Evolutionary conservation across 2,888 invertebrate species (phyloP), one percentile per base, ranked within the genome.

Genomic region (Cheilosia vernalis): DNA sequence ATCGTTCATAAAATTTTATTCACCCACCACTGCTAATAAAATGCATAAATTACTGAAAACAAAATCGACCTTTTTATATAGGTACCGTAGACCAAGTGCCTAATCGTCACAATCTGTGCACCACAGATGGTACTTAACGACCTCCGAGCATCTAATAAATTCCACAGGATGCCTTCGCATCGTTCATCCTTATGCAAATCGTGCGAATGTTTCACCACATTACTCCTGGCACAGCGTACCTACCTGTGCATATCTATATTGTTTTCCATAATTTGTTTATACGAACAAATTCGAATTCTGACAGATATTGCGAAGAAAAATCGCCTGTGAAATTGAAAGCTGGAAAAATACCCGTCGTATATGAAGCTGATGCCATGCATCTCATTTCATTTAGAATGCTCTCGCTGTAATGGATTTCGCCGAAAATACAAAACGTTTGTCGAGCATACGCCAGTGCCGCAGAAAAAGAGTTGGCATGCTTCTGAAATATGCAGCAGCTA

Each of bases 261-360:
- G 74, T 67, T 73, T 63, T 33, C 40, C 67, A 47, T 66, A 74
- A 80, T 74, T 74, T 77, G 77, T 77, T 77, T 70, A 66, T 77
- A 55, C 5, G 51, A 19, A 21, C 30, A 55, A 60, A 82, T 82
- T 82, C 82, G 64, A 72, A 77, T 66, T 83, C 51, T 17, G 24
- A 55, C 70, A 60, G 60, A 78, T 76, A 76, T 70, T 56, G 55
- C 49, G 17, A 37, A 51, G 56, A 73, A 64, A 63, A 81, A 70
- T 64, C 44, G 76, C 51, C 60, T 66, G 60, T 44, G 40, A 70
- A 82, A 72, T 77, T 66, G 72, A 72, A 77, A 76, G 51, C 69
- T 72, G 58, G 15, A 56, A 73, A 73, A 66, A 80, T 72, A 69
- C 24, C 4, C 49, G 21, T 49, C 19, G 10, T 49, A 21, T n/a